phyloP scores from a whole-genome alignment of 2,113 vertebrate species.

The Cephalopterus ornatus region DNA sequence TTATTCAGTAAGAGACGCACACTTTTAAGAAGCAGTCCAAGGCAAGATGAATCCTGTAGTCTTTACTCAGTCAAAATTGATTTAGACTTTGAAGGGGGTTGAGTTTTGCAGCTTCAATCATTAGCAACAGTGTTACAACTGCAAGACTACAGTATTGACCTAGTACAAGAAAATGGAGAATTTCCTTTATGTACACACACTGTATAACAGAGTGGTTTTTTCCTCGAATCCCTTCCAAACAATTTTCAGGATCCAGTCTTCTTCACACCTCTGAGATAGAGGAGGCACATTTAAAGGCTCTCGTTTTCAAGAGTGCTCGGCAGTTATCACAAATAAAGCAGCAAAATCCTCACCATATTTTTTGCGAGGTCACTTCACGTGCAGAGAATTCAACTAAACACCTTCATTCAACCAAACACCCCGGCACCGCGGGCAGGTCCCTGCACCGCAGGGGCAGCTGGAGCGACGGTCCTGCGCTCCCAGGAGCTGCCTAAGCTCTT shows the following conservation, averaged over 20 bases:
- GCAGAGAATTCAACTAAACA: background rate
- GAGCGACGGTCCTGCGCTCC: rapidly evolving
- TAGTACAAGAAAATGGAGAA: background rate
- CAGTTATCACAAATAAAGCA: background rate
- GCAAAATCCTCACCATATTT: background rate
- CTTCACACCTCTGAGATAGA: background rate
- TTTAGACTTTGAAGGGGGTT: background rate
- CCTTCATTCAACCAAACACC: no score
- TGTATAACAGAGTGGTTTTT: no score
- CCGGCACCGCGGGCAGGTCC: background rate
- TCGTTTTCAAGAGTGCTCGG: background rate
- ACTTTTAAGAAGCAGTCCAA: background rate
- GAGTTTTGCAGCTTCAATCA: background rate
- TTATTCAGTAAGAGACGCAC: background rate
- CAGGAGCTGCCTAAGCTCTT: background rate
- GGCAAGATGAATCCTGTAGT: background rate
- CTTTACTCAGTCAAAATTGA: background rate
- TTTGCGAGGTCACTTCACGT: rapidly evolving
- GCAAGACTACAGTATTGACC: rapidly evolving
- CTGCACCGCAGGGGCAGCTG: background rate
- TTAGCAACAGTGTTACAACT: background rate
- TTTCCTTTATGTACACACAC: background rate
- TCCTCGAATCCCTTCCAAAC: background rate
- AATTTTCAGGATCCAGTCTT: background rate
- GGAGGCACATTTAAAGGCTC: background rate